Conservation (phyloP, 2,888 invertebrate genomes). For the Cheilosia grossa region DNA sequence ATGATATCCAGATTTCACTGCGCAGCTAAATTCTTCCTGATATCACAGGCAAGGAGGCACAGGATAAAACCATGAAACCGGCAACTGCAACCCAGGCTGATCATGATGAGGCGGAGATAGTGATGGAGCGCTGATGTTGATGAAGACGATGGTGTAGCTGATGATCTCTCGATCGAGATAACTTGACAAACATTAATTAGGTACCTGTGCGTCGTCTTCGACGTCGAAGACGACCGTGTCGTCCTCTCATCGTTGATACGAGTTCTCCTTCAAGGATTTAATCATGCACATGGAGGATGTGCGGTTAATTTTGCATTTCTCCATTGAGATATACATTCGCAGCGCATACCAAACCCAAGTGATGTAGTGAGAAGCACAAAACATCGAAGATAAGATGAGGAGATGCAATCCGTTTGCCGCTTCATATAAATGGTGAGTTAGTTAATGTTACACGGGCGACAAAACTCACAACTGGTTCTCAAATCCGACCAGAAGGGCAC, state of each 20-base stretch:
- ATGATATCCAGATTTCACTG: constrained; percentile 41
- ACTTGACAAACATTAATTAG: constrained; percentile 75
- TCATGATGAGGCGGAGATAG: constrained; percentile 28
- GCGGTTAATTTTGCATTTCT: constrained; percentile 55
- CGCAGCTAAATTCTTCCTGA: constrained; percentile 52
- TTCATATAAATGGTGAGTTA: constrained; percentile 66
- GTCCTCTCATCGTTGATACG: constrained; percentile 16
- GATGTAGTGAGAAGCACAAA: constrained; percentile 12
- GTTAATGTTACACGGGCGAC: constrained; percentile 34
- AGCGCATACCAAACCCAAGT: constrained; percentile 39
- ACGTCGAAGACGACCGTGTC: constrained; percentile 17
- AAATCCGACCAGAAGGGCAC: background rate
- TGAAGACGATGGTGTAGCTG: constrained; percentile 48
- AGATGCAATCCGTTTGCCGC: constrained; percentile 53
- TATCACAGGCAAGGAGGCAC: constrained; percentile 27
- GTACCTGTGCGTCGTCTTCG: constrained; percentile 72
- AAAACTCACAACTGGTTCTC: constrained; percentile 53
- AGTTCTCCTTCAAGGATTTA: constrained; percentile 55
- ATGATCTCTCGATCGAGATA: constrained; percentile 74
- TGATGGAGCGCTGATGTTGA: constrained; percentile 51
- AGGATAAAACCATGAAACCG: background rate
- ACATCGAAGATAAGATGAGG: constrained; percentile 55
- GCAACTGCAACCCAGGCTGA: constrained; percentile 34
- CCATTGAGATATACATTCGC: constrained; percentile 53
- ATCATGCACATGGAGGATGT: constrained; percentile 65